Conservation (phyloP, 1,140 invertebrate genomes). For the Trigoniulus corallinus region DNA sequence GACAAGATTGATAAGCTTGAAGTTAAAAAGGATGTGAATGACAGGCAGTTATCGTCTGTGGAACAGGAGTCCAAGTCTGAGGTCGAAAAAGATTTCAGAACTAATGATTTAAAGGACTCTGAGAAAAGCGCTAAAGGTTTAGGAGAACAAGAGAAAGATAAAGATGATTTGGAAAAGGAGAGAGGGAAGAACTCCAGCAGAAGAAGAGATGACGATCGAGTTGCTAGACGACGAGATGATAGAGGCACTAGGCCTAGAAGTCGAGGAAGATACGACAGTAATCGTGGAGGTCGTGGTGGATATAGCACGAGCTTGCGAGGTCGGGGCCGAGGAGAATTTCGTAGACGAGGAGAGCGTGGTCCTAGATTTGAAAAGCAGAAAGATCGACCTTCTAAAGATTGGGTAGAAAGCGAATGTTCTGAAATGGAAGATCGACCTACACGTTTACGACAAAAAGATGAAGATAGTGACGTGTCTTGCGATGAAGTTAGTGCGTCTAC, state of each 20-base stretch:
- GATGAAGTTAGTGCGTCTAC: conserved; percentile 21
- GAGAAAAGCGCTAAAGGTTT: neutral
- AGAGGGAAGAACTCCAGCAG: conserved; percentile 5
- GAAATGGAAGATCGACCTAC: conserved; percentile 17
- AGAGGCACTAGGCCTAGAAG: conserved; percentile 19
- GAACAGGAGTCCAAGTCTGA: too few species aligned
- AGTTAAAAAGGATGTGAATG: too few species aligned
- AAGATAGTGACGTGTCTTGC: conserved; percentile 24
- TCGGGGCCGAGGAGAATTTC: conserved; percentile 11
- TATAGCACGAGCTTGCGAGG: neutral
- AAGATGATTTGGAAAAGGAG: conserved; percentile 10
- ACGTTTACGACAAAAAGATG: conserved; percentile 19
- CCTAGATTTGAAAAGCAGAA: conserved; percentile 16
- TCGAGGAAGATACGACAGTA: conserved; percentile 13
- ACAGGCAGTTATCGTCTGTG: too few species aligned
- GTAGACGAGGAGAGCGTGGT: conserved; percentile 14
- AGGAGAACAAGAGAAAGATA: neutral
- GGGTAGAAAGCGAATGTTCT: conserved; percentile 16
- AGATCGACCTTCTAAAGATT: conserved; percentile 2
- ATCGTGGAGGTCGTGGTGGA: conserved; percentile 8
- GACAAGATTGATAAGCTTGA: too few species aligned
- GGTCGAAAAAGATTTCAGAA: conserved; percentile 3
- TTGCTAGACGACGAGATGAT: conserved; percentile 16
- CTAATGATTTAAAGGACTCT: conserved; percentile 8
- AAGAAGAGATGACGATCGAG: conserved; percentile 14